phyloP scores from a whole-genome alignment of 2,113 vertebrate genomes.

The Sorex fumeus region DNA sequence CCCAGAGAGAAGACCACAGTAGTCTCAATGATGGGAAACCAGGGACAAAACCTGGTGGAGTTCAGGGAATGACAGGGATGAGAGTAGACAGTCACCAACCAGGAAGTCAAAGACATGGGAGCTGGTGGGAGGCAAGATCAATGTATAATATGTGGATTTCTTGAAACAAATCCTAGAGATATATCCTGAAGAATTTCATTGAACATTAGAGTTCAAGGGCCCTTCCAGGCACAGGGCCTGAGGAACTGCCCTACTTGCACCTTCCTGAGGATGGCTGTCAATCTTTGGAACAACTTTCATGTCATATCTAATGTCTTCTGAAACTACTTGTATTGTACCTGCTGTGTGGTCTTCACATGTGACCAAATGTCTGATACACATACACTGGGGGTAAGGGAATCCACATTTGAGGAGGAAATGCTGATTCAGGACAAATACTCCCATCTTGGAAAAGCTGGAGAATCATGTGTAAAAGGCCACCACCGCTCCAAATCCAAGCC shows the following conservation, averaged over 20 bases:
- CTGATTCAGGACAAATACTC: not conserved
- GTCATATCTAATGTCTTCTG: not conserved
- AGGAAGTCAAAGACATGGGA: not conserved
- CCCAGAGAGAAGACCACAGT: no score
- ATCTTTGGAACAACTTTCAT: not conserved
- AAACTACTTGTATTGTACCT: not conserved
- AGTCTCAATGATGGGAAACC: not conserved
- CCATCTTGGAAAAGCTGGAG: not conserved
- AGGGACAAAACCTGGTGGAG: rapidly evolving
- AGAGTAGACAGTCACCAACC: rapidly evolving
- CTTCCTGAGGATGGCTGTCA: rapidly evolving
- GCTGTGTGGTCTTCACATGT: no score
- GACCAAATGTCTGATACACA: no score
- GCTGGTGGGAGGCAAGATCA: not conserved
- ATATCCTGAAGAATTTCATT: no score
- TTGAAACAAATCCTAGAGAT: no score
- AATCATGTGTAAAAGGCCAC: rapidly evolving
- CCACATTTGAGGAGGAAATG: not conserved
- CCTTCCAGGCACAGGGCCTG: no score
- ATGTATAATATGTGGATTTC: no score
- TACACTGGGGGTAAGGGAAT: rapidly evolving
- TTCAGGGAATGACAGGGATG: not conserved
- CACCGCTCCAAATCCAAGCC: no score
- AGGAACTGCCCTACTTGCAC: rapidly evolving
- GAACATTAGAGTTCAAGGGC: no score